Percentiles rank a stretch among this genome's conserved stretches.
Evolutionary conservation across 1,140 invertebrate genomes (phyloP).

Genomic region (Gerris buenoi): DNA sequence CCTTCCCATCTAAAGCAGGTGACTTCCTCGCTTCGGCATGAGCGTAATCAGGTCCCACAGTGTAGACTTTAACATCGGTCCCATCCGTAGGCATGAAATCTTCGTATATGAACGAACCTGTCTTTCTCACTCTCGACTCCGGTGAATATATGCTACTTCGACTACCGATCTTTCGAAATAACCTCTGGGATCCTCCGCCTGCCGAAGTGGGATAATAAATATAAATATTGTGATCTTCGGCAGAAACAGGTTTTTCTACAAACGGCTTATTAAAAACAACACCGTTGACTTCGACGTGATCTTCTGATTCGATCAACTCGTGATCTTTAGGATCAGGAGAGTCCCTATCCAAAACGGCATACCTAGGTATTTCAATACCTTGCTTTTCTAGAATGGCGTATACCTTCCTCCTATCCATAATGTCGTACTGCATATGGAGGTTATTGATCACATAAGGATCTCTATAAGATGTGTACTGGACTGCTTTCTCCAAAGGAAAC

Average conservation of each 20-base stretch:
- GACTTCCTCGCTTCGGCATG: constrained; percentile 98
- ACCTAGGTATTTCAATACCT: constrained; percentile 93
- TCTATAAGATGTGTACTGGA: constrained; percentile 82
- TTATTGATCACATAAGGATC: constrained; percentile 98
- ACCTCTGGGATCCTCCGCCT: constrained; percentile 88
- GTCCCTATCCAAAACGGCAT: constrained; percentile 91
- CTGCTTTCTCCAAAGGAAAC: constrained; percentile 93
- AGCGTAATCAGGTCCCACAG: constrained; percentile 94
- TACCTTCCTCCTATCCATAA: constrained; percentile 76
- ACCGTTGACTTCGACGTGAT: constrained; percentile 97
- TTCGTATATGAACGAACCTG: constrained; percentile 98
- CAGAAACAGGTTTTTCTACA: constrained; percentile 95
- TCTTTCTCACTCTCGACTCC: constrained; percentile 87
- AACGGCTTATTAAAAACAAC: constrained; percentile 97
- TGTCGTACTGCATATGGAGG: constrained; percentile 94
- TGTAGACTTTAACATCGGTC: constrained; percentile 80
- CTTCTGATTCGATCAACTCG: constrained; percentile 88
- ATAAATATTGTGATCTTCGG: constrained; percentile 99
- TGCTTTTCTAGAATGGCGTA: constrained; percentile 86
- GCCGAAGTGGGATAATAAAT: constrained; percentile 99
- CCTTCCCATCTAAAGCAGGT: constrained; percentile 93
- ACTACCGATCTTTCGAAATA: constrained; percentile 98
- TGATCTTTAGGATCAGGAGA: constrained; percentile 84
- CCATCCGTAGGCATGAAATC: constrained; percentile 99
- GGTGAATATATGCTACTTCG: constrained; percentile 95